Evolutionary conservation across 2,113 vertebrate species (phyloP).

Genomic region (Octodon degus): DNA sequence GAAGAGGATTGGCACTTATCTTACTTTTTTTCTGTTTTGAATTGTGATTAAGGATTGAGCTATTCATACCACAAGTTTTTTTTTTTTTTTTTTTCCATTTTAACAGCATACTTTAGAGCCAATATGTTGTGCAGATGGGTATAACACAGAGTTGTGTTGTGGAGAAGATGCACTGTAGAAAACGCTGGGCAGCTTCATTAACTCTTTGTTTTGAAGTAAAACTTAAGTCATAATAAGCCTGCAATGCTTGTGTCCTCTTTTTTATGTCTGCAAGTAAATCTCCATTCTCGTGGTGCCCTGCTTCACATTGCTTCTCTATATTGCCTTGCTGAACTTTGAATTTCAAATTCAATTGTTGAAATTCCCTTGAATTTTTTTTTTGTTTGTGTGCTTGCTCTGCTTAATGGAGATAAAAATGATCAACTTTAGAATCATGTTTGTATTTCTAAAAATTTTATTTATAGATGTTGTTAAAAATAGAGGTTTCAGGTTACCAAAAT

Average conservation of each 20-base stretch:
- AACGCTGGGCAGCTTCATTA: not conserved
- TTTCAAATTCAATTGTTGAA: conserved; percentile 43
- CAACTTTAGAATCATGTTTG: conserved; percentile 2
- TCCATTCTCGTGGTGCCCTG: not conserved
- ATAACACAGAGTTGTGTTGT: no score
- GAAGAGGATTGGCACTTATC: not conserved
- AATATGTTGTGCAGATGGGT: not conserved
- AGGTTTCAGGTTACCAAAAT: not conserved
- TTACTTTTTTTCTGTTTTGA: not conserved
- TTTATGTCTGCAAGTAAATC: not conserved
- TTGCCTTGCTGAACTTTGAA: not conserved
- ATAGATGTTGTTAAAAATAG: not conserved
- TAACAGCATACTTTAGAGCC: not conserved
- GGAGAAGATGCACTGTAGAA: not conserved
- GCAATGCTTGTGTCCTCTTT: not conserved
- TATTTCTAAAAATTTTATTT: not conserved
- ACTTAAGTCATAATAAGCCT: not conserved
- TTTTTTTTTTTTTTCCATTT: not conserved
- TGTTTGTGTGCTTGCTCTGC: not conserved
- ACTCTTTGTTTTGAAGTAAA: not conserved
- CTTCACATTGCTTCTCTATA: not conserved
- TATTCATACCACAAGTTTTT: not conserved
- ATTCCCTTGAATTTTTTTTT: not conserved
- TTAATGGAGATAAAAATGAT: conserved; percentile 1
- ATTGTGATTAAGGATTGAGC: not conserved